A percentile compares a stretch with the other conserved stretches of the same genome.
Evolutionary conservation across 2,888 invertebrate genomes (phyloP).

Genomic region (Tipula helvola): DNA sequence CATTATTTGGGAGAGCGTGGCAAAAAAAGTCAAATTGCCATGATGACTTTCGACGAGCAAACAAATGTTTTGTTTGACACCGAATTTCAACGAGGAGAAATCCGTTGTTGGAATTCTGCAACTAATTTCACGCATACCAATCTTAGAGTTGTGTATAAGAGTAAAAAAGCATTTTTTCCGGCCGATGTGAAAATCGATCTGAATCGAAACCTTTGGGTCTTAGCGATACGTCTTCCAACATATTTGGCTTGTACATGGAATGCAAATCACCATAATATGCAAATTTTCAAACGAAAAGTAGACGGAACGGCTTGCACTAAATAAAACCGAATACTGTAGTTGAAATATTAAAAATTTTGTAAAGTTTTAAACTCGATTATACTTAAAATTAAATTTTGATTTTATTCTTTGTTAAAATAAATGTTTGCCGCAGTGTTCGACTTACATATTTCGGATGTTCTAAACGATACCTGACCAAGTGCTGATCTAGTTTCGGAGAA

Average conservation of each 20-base stretch:
- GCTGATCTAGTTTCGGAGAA: too few relatives aligned
- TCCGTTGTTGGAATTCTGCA: neutral
- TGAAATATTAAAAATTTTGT: too few relatives aligned
- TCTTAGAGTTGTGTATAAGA: neutral
- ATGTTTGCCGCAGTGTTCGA: too few relatives aligned
- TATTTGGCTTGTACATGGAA: neutral
- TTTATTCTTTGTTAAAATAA: too few relatives aligned
- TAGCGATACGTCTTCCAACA: neutral
- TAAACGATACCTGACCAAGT: too few relatives aligned
- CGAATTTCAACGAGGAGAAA: neutral
- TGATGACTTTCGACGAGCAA: neutral
- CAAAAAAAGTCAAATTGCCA: neutral
- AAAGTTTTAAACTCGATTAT: too few relatives aligned
- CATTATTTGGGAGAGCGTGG: neutral
- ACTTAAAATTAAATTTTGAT: too few relatives aligned
- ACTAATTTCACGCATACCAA: neutral
- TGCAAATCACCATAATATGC: neutral
- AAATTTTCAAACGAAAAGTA: neutral
- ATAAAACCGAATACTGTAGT: neutral
- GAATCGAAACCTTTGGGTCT: neutral
- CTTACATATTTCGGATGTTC: too few relatives aligned
- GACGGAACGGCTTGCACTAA: neutral
- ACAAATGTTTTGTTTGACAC: neutral
- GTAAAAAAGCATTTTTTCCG: neutral
- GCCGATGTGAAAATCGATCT: neutral